Evolutionary conservation across 2,113 vertebrate species (phyloP), one percentile per base, ranked within the genome.

Genomic region (Thunnus thynnus): DNA sequence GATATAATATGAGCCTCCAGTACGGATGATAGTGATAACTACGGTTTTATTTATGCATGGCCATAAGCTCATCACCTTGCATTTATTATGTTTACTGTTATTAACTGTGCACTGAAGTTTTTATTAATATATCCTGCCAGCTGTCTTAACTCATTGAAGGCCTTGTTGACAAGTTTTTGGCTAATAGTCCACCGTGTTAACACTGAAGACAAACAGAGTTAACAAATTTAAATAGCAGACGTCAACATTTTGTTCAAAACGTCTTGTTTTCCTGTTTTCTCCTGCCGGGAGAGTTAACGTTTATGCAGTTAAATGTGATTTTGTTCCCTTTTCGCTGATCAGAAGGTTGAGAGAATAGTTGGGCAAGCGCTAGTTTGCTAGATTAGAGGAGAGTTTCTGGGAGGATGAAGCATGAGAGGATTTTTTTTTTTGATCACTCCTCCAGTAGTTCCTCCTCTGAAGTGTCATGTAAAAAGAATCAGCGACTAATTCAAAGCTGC

Each of bases 381-480:
- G 58, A 78, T 70, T 55, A 82, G 70, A 75, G 65, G 3, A 79
- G 13, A 79, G 13, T 71, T 78, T 64, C 6, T 66, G 14, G 18
- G 25, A 48, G 75, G 58, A 64, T 64, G 75, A 75, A 76, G 20
- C 60, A 55, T 17, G 47, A n/a, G 73, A 75, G 17, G 2, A 2
- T 36, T 36, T 5, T 5, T 36, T 50, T 57, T 74, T 67, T 65
- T 72, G 27, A 72, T 78, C 75, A 16, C 67, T 22, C 0, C 30
- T 3, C 1, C 71, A 30, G 36, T 32, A 32, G 52, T 61, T 80
- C 11, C 20, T 58, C 58, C 3, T 51, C 61, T 79, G 47, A 79
- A 64, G 75, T 71, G 47, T 62, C 25, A 2, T 1, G 36, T 16
- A 20, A 25, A 73, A 48, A 48, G 27, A 82, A 3, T 16, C 51